Evolutionary conservation across 2,113 vertebrate species (phyloP).

Genomic region (Dicaeum eximium): DNA sequence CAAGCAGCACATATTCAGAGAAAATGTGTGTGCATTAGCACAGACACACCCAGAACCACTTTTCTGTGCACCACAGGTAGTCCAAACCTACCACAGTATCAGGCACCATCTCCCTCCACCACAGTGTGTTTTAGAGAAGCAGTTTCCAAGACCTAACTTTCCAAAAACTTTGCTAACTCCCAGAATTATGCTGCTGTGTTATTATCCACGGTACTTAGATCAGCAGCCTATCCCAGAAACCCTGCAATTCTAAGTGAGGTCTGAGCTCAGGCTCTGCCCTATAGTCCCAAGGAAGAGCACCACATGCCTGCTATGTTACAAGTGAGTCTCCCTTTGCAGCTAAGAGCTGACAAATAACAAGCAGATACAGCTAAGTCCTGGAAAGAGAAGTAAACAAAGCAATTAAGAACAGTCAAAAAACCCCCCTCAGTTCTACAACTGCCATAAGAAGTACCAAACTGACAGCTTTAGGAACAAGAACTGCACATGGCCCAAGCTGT

Average conservation of each 20-base stretch:
- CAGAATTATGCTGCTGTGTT: not conserved
- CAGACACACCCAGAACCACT: not conserved
- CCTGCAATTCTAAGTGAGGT: not conserved
- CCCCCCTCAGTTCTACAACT: not conserved
- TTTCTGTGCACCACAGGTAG: not conserved
- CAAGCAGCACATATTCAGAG: not conserved
- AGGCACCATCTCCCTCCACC: not conserved
- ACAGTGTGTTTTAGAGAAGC: not conserved
- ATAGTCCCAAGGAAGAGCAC: not conserved
- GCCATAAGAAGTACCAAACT: not conserved
- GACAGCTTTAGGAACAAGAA: not conserved
- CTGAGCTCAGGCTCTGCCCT: not conserved
- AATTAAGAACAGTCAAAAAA: not conserved
- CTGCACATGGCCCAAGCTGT: not conserved
- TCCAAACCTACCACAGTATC: not conserved
- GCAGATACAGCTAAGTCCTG: not conserved
- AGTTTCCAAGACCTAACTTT: not conserved
- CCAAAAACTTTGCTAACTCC: not conserved
- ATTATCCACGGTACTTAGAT: not conserved
- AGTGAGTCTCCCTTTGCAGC: not conserved
- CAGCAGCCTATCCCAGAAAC: not conserved
- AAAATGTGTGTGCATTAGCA: not conserved
- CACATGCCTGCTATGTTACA: accelerated
- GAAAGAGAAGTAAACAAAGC: not conserved
- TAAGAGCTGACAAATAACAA: not conserved